Base-by-base conservation (phyloP, 2,797 vertebrate genomes). In the Rhinatrema bivittatum region DNA sequence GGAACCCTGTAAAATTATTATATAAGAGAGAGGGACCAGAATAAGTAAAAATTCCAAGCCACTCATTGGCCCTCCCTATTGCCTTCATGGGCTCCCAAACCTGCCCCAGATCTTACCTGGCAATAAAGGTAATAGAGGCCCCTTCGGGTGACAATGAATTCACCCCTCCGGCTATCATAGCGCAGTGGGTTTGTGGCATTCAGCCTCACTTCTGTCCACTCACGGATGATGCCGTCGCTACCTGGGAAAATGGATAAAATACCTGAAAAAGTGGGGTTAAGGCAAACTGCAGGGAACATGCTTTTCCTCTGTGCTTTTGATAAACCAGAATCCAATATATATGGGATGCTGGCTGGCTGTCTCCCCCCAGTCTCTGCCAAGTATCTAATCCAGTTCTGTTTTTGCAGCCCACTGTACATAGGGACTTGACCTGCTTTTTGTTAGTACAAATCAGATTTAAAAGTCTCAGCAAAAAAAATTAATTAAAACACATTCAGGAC, bases 61-160 rank as follows among this genome's bases (percentile, higher is more conserved):
- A 9, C 12, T 9, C n/a, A n/a, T n/a, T n/a, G n/a, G n/a, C n/a
- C n/a, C n/a, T 12, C 10, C 13, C 10, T 14, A n/a, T 20, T 14
- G 7, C 20, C 21, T n/a, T 7, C 23, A 10, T 16, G n/a, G n/a
- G 10, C n/a, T 19, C 11, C 11, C 34, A 20, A 11, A 27, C 17
- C 22, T 5, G 9, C 17, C 27, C 3, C 1, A 23, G 15, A 33
- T 8, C 82, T 84, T 72, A 93, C 91, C 87, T 94, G 91, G 59
- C 91, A 91, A 58, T 91, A 95, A 39, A 95, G 75, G 71, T 91
- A 95, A 75, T 91, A 95, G 42, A 95, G 81, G 2, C 90, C 91
- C 1, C 74, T 64, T 33, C 71, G 84, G 60, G 77, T 73, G 55
- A 94, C 90, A 3, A 50, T 82, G 56, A 95, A 95, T 39, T 80